Evolutionary conservation across 2,888 invertebrate species (phyloP).

Genomic region (Lasioglossum malachurum): DNA sequence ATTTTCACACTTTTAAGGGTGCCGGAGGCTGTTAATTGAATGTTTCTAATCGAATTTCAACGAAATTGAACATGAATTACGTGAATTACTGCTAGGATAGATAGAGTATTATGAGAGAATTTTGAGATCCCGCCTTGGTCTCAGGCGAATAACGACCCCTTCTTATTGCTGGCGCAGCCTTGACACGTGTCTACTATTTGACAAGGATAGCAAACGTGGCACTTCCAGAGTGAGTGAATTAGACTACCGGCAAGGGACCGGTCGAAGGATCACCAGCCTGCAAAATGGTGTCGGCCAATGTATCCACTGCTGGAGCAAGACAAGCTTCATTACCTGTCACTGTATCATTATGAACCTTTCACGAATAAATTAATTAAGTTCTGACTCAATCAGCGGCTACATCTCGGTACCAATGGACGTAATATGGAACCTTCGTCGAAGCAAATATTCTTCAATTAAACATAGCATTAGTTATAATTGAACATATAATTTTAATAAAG

Average conservation of each 20-base stretch:
- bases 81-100: background rate
- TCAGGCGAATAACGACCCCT: background rate
- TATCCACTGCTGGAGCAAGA: background rate
- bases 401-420: background rate
- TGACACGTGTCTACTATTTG: conserved; percentile 8
- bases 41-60: background rate
- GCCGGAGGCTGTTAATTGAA: background rate
- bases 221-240: conserved; percentile 1
- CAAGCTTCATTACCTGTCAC: background rate
- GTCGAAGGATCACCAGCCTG: background rate
- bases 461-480: background rate
- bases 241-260: background rate
- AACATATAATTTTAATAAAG: background rate
- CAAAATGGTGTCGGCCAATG: background rate
- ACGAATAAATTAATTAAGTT: background rate
- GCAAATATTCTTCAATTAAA: background rate
- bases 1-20: too few species aligned
- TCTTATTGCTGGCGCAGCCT: conserved; percentile 1
- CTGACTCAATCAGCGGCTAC: background rate
- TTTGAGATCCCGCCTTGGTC: background rate
- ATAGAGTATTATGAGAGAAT: background rate
- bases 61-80: background rate
- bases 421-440: background rate
- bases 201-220: background rate
- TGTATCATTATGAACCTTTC: background rate